Evolutionary conservation across 2,888 invertebrate genomes (phyloP).

Genomic region (Bugula neritina): DNA sequence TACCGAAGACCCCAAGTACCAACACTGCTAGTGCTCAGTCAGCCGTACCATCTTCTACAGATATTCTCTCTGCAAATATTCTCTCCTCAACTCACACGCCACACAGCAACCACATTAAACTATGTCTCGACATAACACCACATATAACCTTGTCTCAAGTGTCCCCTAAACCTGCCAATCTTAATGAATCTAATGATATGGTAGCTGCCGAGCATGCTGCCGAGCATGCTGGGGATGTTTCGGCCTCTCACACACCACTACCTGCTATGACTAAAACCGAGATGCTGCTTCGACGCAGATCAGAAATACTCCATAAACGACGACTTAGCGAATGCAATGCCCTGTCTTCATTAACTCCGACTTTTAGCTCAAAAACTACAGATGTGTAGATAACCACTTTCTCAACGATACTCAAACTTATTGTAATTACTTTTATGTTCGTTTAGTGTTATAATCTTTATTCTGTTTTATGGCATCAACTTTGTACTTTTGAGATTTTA

Average conservation of each 20-base stretch:
- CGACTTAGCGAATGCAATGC: background rate
- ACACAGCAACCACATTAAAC: background rate
- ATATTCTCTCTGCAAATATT: background rate
- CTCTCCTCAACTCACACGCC: background rate
- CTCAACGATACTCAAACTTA: background rate
- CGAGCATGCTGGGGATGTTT: too few species aligned
- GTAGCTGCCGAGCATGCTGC: background rate
- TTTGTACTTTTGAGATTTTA: too few species aligned
- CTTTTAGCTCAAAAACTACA: too few species aligned
- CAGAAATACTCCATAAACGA: background rate
- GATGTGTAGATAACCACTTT: background rate
- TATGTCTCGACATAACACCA: slow-evolving; percentile 3
- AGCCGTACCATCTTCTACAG: background rate
- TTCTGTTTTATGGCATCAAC: too few species aligned
- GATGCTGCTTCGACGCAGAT: slow-evolving; percentile 15
- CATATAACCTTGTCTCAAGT: background rate
- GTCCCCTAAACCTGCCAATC: too few species aligned
- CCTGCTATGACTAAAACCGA: slow-evolving; percentile 15
- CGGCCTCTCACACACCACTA: background rate
- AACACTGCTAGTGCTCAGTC: background rate
- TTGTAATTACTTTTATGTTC: background rate
- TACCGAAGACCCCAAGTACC: background rate
- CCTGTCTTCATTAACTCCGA: background rate
- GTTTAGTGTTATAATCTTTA: background rate
- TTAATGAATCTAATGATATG: background rate